Base-by-base conservation (phyloP, 1,140 invertebrate genomes). In the Coenobita brevimanus region DNA sequence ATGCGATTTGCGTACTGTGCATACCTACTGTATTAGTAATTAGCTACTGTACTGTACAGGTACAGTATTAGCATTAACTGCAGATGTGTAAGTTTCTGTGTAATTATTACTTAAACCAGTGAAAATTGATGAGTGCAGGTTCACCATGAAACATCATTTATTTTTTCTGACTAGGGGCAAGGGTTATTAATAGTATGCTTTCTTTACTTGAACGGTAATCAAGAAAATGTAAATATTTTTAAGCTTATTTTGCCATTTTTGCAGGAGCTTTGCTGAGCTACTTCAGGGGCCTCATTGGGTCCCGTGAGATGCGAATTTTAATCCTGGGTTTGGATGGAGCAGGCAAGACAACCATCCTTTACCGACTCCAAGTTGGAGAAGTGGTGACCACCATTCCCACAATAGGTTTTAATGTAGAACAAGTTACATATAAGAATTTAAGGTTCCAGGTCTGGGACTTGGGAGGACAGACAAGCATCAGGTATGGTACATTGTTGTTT, bases 311-410 rank as follows among this genome's bases (percentile, higher is more conserved):
- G 96, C 94, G 99, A 92, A 99, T 99, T 92, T 93, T 99, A 88
- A 99, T 99, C 92, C 94, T 99, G 54, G 99, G 99, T 15, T 94
- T 99, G 82, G 99, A 99, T 93, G 98, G 98, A 82, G 97, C 97
- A 92, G 98, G 98, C 89, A 99, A 99, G 95, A 99, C 99, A 10
- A 99, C 99, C 78, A 99, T 99, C 93, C 94, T 99, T 62, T 99
- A 99, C 93, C 96, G 97, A 93, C 94, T 99, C 91, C 98, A 99
- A 95, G 99, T 99, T 88, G 99, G 99, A 30, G 98, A 99, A 94
- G 98, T 99, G 71, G 98, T 99, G 1, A 99, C 98, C n/a, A 99
- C 99, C 36, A 99, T 99, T 93, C 98, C 98, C 84, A 99, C 98
- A 13, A 99, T 99, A 92, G 98, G 98, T n/a, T 98, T 98, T 93